Evolutionary conservation across 2,797 vertebrate species (phyloP), one percentile per base, ranked within the genome.

Genomic region (Tarsius wallacei): DNA sequence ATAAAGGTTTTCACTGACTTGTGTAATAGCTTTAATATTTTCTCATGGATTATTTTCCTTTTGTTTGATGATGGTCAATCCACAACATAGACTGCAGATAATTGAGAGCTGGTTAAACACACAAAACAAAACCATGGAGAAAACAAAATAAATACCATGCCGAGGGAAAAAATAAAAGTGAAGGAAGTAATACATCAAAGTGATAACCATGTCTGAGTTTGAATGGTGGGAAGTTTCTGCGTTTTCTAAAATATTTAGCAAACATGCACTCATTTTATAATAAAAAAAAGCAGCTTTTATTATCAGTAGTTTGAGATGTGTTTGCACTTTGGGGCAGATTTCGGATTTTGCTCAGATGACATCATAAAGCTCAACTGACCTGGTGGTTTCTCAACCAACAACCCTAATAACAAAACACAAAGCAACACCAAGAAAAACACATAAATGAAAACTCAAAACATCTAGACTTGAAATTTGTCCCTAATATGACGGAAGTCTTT

Each of bases 301-400:
- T 59, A 74, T 59, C 78, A 96, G 53, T 84, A 80, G 95, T 95
- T 94, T 88, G 93, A 94, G 90, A 91, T 81, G 83, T 88, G 47
- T 64, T 76, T 87, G n/a, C 17, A 87, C 31, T 92, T 90, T 87
- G 12, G 26, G 33, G 26, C 22, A 19, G 64, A 90, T 83, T 93
- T 84, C 36, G 36, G n/a, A n/a, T 70, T 96, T 91, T 93, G 74
- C 68, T 83, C 68, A 74, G 4, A 28, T 51, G 77, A 85, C 78
- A 31, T 83, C 63, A 64, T 86, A 82, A 95, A 83, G 57, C 42
- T 80, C 76, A 95, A 13, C 16, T 87, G 70, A 94, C 87, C 59
- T 47, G 64, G 64, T 78, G 82, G 68, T 80, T 92, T 95, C 81
- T 92, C 55, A 83, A 73, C 22, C 51, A 87, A 76, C 53, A 87